Evolutionary conservation across 2,888 invertebrate genomes (phyloP).

Genomic region (Melanargia galathea): DNA sequence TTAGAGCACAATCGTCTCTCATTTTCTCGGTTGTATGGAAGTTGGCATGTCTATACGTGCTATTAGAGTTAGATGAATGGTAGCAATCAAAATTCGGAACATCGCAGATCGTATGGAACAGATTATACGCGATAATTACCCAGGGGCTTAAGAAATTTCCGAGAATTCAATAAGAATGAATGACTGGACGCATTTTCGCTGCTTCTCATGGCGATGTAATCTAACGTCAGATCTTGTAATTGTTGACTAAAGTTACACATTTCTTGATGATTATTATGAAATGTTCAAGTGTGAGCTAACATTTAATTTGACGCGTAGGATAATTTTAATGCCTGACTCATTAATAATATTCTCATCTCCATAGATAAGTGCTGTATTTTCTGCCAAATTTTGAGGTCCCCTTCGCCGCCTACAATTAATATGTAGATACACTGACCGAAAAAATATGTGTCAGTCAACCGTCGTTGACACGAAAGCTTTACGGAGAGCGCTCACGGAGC

Average conservation of each 20-base stretch:
- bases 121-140: slow-evolving; percentile 15
- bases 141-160: slow-evolving; percentile 20
- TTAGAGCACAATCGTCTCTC: too few relatives aligned
- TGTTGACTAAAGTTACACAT: slow-evolving; percentile 32
- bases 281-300: slow-evolving; percentile 16
- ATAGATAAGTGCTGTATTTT: too few relatives aligned
- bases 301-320: background rate
- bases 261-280: slow-evolving; percentile 17
- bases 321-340: too few relatives aligned
- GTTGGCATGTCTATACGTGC: background rate
- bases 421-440: too few relatives aligned
- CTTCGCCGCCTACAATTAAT: too few relatives aligned
- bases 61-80: background rate
- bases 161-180: slow-evolving; percentile 33
- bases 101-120: slow-evolving; percentile 14
- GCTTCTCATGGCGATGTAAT: slow-evolving; percentile 33
- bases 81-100: slow-evolving; percentile 2
- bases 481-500: too few relatives aligned
- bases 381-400: too few relatives aligned
- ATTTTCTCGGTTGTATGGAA: background rate
- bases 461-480: too few relatives aligned
- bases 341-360: too few relatives aligned
- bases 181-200: slow-evolving; percentile 23
- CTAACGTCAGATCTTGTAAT: slow-evolving; percentile 35
- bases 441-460: too few relatives aligned